phyloP scores from a whole-genome alignment of 2,797 vertebrate genomes.

The Setipinna tenuifilis region DNA sequence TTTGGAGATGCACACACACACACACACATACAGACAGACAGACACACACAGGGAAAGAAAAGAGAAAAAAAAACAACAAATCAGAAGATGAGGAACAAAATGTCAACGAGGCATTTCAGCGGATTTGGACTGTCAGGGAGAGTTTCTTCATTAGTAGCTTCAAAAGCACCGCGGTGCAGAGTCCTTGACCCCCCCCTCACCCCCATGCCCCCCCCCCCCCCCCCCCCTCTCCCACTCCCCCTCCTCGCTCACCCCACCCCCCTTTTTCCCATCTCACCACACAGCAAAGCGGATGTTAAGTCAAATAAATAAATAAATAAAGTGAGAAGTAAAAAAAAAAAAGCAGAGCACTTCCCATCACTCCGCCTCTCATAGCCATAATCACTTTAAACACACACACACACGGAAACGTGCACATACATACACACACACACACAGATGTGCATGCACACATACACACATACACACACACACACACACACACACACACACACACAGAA shows the following conservation, averaged over 20 bases:
- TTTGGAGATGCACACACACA: no score
- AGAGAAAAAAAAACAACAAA: not conserved
- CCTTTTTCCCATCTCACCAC: not conserved
- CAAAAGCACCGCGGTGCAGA: not conserved
- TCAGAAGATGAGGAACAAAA: not conserved
- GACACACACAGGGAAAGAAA: not conserved
- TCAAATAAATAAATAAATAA: not conserved
- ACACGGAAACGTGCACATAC: not conserved
- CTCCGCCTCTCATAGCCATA: constrained; percentile 92
- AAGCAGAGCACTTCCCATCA: constrained; percentile 79
- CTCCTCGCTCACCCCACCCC: no score
- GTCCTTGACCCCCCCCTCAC: not conserved
- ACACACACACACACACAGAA: no score
- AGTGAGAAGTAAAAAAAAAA: not conserved
- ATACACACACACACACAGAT: constrained; percentile 19
- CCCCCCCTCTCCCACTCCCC: no score
- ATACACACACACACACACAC: not conserved
- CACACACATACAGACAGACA: no score
- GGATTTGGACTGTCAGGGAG: not conserved
- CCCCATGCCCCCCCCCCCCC: not conserved
- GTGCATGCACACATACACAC: constrained; percentile 30
- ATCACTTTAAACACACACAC: constrained; percentile 75
- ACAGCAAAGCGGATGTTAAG: not conserved
- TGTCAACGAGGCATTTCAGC: not conserved
- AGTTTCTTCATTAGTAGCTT: not conserved